These are phyloP conservation scores for Stercorarius parasiticus DNA, from an alignment of 2,113 vertebrate species.

Conservation along the genomic window DNA sequence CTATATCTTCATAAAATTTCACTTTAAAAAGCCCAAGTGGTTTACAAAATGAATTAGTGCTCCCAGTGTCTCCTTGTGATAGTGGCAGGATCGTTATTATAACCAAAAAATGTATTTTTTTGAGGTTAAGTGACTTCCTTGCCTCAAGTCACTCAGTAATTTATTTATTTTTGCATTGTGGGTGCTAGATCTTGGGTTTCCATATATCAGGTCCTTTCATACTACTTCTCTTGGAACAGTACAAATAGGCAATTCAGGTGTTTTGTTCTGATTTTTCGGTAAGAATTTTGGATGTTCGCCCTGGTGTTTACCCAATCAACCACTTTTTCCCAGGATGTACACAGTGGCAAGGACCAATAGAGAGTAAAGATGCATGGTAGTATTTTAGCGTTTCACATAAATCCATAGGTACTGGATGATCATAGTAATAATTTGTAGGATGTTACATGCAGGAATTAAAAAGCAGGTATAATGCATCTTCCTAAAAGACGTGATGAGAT, in stretches of 20 bases:
- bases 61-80: not conserved
- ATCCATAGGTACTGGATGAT: not conserved
- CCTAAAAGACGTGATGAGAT: not conserved
- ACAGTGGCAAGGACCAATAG: not conserved
- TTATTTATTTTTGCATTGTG: not conserved
- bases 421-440: not conserved
- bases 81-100: not conserved
- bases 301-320: not conserved
- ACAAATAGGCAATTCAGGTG: not conserved
- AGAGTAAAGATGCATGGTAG: not conserved
- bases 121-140: not conserved
- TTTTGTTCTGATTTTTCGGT: not conserved
- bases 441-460: not conserved
- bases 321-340: not conserved
- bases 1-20: not conserved
- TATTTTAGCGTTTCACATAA: not conserved
- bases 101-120: not conserved
- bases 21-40: not conserved
- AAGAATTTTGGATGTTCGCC: not conserved
- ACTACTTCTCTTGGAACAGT: not conserved
- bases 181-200: not conserved
- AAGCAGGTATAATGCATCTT: not conserved
- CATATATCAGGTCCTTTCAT: not conserved
- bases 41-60: not conserved
- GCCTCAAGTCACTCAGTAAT: not conserved